Evolutionary conservation across 2,888 invertebrate species (phyloP), one percentile per base, ranked within the genome.

Genomic region (Cerastis rubricosa): DNA sequence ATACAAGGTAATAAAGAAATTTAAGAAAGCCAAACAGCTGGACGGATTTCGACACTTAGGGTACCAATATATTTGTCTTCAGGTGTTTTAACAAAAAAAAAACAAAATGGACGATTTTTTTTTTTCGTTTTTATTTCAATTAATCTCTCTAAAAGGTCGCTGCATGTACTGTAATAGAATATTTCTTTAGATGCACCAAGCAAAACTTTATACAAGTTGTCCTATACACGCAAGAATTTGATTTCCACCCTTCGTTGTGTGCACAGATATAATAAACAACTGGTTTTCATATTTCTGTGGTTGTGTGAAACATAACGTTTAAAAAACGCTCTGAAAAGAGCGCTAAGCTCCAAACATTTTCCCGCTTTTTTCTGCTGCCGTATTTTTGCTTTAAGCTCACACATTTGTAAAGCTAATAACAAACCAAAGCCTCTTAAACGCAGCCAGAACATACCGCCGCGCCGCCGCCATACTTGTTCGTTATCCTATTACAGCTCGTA

Each of bases 361-460:
- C 88, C 79, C 73, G 77, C 87, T 86, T 87, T 88, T 81, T 89
- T 88, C 84, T 87, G 86, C 81, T 63, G 74, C 78, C 83, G 87
- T 87, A 85, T 87, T 90, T 91, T 90, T 83, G 81, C 79, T 84
- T 83, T 91, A 90, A 92, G 89, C 91, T 89, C 78, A 86, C 87
- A 89, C 89, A 90, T 92, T 93, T 92, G 89, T 91, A 88, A 89
- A 79, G 81, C 86, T 87, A 89, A 86, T 86, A 86, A 88, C 83
- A 86, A 82, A 85, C 75, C 71, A 87, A 87, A 87, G 78, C 88
- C 76, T 84, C 80, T 86, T 84, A 80, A 86, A 84, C 69, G 80
- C 74, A 76, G 68, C 68, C 65, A 72, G 63, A 81, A 73, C 74
- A 66, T 25, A 75, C 68, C 74, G 80, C 69, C 59, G 74, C 49